Percentiles rank a stretch among this genome's conserved stretches.
Evolutionary conservation across 1,140 invertebrate genomes (phyloP).

Genomic region (Tetragonula clypearis): DNA sequence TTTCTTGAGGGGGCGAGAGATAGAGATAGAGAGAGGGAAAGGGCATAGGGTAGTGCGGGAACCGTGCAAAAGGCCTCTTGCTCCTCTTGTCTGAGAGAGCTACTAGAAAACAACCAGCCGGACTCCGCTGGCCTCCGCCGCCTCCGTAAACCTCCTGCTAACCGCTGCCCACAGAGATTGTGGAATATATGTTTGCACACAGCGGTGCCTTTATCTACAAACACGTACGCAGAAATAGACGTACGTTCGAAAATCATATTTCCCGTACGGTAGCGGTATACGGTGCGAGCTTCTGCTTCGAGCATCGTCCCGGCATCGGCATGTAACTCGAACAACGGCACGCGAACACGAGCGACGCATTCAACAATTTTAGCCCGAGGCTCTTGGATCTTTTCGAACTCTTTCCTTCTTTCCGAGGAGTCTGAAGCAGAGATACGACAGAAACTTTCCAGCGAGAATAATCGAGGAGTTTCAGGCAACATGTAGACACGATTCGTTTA

Average conservation of each 20-base stretch:
- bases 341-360: background rate
- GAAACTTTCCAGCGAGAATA: background rate
- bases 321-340: background rate
- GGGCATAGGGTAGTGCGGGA: slow-evolving; percentile 14
- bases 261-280: background rate
- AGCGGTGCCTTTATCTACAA: slow-evolving; percentile 20
- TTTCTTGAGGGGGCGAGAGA: slow-evolving; percentile 66
- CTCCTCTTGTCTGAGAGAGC: slow-evolving; percentile 33
- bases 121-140: background rate
- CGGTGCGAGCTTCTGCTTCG: background rate
- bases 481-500: slow-evolving; percentile 19
- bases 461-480: background rate
- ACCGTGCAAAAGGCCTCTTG: slow-evolving; percentile 44
- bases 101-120: slow-evolving; percentile 48
- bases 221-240: slow-evolving; percentile 32
- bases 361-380: background rate
- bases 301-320: background rate
- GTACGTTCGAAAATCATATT: slow-evolving; percentile 30
- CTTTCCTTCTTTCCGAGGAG: background rate
- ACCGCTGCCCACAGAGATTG: slow-evolving; percentile 58
- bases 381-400: background rate
- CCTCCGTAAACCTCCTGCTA: slow-evolving; percentile 32
- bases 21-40: slow-evolving; percentile 45
- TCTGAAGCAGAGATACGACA: background rate
- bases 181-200: slow-evolving; percentile 53